Evolutionary conservation across 1,140 invertebrate genomes (phyloP).

Genomic region (Bombus terrestris): DNA sequence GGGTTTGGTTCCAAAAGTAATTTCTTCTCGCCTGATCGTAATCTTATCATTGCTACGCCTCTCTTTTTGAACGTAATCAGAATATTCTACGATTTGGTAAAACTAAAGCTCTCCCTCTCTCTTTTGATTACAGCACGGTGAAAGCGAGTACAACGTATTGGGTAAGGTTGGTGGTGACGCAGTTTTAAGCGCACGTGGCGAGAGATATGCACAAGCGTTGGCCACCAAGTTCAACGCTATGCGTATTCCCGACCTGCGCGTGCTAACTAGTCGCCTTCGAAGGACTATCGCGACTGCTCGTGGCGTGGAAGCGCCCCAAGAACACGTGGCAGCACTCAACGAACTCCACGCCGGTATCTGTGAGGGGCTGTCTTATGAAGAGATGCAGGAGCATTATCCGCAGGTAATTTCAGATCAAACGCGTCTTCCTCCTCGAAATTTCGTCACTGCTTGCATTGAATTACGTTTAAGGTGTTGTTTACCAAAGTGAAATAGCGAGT

Average conservation of each 20-base stretch:
- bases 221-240: constrained; percentile 89
- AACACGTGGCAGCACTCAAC: constrained; percentile 91
- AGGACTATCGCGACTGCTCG: constrained; percentile 94
- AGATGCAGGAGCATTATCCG: constrained; percentile 94
- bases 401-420: constrained; percentile 77
- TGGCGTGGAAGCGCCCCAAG: constrained; percentile 90
- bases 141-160: constrained; percentile 95
- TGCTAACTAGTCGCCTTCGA: constrained; percentile 94
- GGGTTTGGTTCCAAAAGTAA: background rate
- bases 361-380: constrained; percentile 96
- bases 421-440: background rate
- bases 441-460: background rate
- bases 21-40: background rate
- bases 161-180: constrained; percentile 96
- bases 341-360: constrained; percentile 97
- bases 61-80: too few relatives aligned
- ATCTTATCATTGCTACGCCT: background rate
- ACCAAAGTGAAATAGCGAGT: too few relatives aligned
- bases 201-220: constrained; percentile 90
- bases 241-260: constrained; percentile 87
- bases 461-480: background rate
- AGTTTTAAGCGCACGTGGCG: constrained; percentile 90
- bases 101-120: background rate
- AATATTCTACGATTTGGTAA: too few relatives aligned
- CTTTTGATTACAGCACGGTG: constrained; percentile 89